Conservation (phyloP, 1,140 invertebrate genomes). For the Hypsibius dujardini region DNA sequence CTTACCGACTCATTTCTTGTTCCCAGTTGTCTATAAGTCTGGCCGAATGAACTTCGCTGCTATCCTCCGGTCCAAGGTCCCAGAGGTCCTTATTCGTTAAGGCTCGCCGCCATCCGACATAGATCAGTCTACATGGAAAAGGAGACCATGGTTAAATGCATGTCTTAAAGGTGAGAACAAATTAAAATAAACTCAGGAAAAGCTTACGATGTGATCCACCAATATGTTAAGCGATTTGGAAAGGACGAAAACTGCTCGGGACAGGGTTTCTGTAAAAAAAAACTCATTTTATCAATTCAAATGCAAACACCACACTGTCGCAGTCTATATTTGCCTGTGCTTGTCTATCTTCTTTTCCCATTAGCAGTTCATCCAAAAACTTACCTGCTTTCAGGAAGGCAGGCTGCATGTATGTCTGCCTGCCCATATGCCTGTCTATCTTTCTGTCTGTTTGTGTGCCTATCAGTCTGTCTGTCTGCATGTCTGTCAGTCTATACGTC, state of each 20-base stretch:
- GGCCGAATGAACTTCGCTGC: not conserved
- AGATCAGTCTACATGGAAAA: not conserved
- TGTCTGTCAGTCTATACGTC: too few species aligned
- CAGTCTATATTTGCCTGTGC: not conserved
- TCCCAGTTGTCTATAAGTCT: not conserved
- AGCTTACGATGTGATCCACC: constrained; percentile 7
- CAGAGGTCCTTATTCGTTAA: constrained; percentile 21
- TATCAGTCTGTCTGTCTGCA: too few species aligned
- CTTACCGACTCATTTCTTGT: constrained; percentile 13
- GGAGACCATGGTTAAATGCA: not conserved
- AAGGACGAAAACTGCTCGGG: not conserved
- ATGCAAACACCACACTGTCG: not conserved
- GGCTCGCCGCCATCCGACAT: constrained; percentile 18
- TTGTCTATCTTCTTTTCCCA: too few species aligned
- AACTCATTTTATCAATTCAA: not conserved
- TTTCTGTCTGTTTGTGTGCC: too few species aligned
- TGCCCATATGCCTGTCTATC: not conserved
- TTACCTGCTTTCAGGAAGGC: not conserved
- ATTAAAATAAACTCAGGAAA: not conserved
- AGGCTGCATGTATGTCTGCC: not conserved
- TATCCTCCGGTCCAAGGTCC: constrained; percentile 20
- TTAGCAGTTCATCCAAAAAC: constrained; percentile 1
- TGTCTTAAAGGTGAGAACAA: not conserved
- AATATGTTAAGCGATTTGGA: not conserved
- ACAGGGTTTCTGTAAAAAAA: constrained; percentile 7